Percentiles rank a stretch among this genome's conserved stretches.
Evolutionary conservation across 1,140 invertebrate species (phyloP).

Genomic region (Bilobella aurantiaca): DNA sequence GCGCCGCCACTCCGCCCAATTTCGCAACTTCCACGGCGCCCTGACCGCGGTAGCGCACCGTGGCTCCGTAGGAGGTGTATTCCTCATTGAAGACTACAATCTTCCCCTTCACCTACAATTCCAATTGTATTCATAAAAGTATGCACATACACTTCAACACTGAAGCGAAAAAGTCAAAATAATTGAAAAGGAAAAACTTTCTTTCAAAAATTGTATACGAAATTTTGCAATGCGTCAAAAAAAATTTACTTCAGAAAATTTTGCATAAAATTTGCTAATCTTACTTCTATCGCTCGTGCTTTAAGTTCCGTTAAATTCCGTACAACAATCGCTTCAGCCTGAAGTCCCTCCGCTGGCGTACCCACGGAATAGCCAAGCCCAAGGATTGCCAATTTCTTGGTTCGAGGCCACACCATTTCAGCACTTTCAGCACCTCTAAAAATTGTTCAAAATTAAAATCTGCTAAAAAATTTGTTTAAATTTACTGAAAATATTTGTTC

Average conservation of each 20-base stretch:
- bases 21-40: constrained; percentile 55
- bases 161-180: no score
- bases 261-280: neutral
- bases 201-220: no score
- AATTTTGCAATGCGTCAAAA: neutral
- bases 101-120: constrained; percentile 51
- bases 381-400: constrained; percentile 49
- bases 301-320: constrained; percentile 42
- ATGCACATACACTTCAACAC: no score
- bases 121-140: no score
- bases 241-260: neutral
- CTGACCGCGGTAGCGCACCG: constrained; percentile 48
- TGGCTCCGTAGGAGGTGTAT: constrained; percentile 51
- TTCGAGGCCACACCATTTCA: constrained; percentile 49
- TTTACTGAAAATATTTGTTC: no score
- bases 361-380: constrained; percentile 55
- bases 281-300: constrained; percentile 32
- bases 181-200: no score
- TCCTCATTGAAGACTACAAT: constrained; percentile 64
- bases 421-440: constrained; percentile 53
- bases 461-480: no score
- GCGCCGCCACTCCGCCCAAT: constrained; percentile 59
- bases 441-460: constrained; percentile 13
- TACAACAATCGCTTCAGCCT: constrained; percentile 41
- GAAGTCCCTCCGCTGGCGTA: constrained; percentile 48